Base-by-base conservation (phyloP, 2,888 invertebrate species). In the Noctua janthina region DNA sequence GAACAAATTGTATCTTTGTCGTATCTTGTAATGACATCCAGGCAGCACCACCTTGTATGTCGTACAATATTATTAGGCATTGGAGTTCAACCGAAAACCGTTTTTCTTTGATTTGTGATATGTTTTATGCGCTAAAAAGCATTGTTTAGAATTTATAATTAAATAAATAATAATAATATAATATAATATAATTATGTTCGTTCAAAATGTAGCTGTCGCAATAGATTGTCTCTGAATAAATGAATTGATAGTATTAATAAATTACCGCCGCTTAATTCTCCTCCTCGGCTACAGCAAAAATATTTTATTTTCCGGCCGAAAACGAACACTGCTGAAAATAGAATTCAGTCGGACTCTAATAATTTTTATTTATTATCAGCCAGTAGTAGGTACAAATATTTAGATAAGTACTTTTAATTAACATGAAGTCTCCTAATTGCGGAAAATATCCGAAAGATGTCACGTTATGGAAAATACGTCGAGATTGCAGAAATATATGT, bases 401-500 rank as follows among this genome's bases (percentile, higher is more conserved):
- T 46, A 68, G n/a, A 46, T 46, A 68, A 15, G n/a, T 46, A n/a
- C 23, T 43, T 46, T 3, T 68, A n/a, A 68, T 35, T 68, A 68
- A 46, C 15, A n/a, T 15, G 15, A 15, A n/a, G 54, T 49, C 20
- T 70, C 20, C n/a, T 51, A 29, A 62, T 67, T 39, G 23, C 56
- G 69, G 69, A 83, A 75, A 69, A 76, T 39, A 39, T 59, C 62
- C 8, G 20, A 62, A 64, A 56, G n/a, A 77, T 49, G 43, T 46
- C 17, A 74, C 56, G 15, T 39, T 56, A 54, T 79, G 71, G 74
- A 11, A 83, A 85, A 83, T 72, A 84, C 85, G 82, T 73, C 39
- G 20, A 56, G 15, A 69, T 83, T 56, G 54, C 13, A 39, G 35
- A 23, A 43, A 23, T 43, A 43, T 39, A 43, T 54, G 43, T 7